Evolutionary conservation across 2,888 invertebrate species (phyloP).

Genomic region (Noctua comes): DNA sequence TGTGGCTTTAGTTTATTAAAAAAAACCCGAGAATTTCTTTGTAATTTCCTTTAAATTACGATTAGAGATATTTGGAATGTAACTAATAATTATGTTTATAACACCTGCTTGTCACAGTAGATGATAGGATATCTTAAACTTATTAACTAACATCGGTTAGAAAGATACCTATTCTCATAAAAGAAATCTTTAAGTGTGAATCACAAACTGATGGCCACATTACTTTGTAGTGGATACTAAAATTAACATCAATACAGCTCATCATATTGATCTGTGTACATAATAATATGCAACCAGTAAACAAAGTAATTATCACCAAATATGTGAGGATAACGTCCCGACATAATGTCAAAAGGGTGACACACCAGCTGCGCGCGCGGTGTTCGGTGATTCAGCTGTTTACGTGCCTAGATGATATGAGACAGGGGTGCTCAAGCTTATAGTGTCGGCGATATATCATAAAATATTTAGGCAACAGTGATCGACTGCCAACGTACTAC

Average conservation of each 20-base stretch:
- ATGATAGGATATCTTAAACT: neutral
- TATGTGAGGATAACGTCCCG: slow-evolving; percentile 17
- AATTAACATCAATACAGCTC: slow-evolving; percentile 5
- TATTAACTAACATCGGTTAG: neutral
- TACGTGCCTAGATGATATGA: neutral
- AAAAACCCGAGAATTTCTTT: too few species aligned
- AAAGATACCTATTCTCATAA: neutral
- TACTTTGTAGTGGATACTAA: neutral
- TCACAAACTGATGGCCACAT: neutral
- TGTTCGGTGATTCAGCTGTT: slow-evolving; percentile 24
- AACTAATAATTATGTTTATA: neutral
- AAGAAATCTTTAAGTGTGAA: neutral
- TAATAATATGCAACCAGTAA: neutral
- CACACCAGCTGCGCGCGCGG: slow-evolving; percentile 8
- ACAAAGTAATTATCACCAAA: slow-evolving; percentile 34
- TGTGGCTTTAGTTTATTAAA: too few species aligned
- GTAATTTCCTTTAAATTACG: too few species aligned
- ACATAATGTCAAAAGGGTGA: slow-evolving; percentile 18
- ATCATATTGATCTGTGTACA: neutral
- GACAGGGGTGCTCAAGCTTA: neutral
- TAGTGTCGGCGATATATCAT: neutral
- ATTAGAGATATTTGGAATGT: too few species aligned
- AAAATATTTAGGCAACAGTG: neutral
- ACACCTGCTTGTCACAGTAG: neutral
- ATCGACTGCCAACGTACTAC: neutral